Conservation (phyloP, 2,113 vertebrate genomes). For the Tupaia tana region DNA sequence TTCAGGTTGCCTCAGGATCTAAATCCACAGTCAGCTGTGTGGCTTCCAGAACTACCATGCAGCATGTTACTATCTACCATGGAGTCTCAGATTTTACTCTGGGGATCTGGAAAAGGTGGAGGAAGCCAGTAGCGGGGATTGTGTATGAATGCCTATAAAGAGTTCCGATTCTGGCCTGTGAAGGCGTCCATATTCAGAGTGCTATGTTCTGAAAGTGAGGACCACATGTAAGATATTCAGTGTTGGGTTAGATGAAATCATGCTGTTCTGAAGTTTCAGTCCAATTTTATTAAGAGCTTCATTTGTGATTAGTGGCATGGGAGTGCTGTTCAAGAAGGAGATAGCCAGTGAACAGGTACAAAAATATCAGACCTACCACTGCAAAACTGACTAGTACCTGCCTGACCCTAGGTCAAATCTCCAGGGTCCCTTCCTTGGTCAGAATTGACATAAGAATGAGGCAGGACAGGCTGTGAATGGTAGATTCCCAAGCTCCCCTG, state of each 20-base stretch:
- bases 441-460: not conserved
- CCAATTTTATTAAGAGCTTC: not conserved
- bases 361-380: not conserved
- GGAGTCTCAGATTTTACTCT: not conserved
- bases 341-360: not conserved
- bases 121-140: fast-evolving
- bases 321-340: not conserved
- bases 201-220: not conserved
- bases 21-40: too few species aligned
- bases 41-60: too few species aligned
- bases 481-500: not conserved
- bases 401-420: not conserved
- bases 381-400: not conserved
- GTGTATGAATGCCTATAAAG: fast-evolving
- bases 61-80: too few species aligned
- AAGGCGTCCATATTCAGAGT: not conserved
- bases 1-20: too few species aligned
- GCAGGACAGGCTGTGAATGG: not conserved
- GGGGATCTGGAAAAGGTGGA: not conserved
- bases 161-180: not conserved
- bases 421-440: too few species aligned
- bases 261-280: not conserved
- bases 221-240: not conserved
- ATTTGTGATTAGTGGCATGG: fast-evolving
- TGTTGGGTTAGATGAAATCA: not conserved